Conservation (phyloP, 2,113 vertebrate species). For the Nothocercus julius region DNA sequence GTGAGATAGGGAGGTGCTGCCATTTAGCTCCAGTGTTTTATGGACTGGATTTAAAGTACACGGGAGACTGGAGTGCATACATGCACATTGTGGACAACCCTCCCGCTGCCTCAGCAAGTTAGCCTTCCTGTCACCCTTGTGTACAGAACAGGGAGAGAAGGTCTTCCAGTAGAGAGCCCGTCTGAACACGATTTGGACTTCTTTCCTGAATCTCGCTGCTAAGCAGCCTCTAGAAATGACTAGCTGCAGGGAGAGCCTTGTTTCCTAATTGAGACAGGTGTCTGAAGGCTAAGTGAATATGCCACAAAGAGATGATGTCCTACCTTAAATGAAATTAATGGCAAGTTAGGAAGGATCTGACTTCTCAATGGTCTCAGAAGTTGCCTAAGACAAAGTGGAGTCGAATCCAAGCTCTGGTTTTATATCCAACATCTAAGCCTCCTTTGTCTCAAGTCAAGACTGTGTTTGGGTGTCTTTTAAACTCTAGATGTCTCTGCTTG, state of each 20-base stretch:
- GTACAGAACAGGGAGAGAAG: not conserved
- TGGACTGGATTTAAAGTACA: not conserved
- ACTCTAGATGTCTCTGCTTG: not conserved
- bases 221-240: not conserved
- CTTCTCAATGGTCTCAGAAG: not conserved
- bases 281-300: not conserved
- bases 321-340: not conserved
- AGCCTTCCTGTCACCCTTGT: not conserved
- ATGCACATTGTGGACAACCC: not conserved
- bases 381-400: not conserved
- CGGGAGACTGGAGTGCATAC: not conserved
- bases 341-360: not conserved
- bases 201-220: not conserved
- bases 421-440: not conserved
- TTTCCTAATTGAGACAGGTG: not conserved
- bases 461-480: not conserved
- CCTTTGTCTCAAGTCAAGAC: not conserved
- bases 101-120: not conserved
- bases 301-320: not conserved
- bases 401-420: not conserved
- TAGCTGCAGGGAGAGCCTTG: slow-evolving; percentile 1
- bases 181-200: not conserved
- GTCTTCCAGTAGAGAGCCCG: not conserved
- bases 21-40: not conserved
- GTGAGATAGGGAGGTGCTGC: accelerated